Evolutionary conservation across 2,797 vertebrate species (phyloP), one percentile per base, ranked within the genome.

Genomic region (Discoglossus pictus): DNA sequence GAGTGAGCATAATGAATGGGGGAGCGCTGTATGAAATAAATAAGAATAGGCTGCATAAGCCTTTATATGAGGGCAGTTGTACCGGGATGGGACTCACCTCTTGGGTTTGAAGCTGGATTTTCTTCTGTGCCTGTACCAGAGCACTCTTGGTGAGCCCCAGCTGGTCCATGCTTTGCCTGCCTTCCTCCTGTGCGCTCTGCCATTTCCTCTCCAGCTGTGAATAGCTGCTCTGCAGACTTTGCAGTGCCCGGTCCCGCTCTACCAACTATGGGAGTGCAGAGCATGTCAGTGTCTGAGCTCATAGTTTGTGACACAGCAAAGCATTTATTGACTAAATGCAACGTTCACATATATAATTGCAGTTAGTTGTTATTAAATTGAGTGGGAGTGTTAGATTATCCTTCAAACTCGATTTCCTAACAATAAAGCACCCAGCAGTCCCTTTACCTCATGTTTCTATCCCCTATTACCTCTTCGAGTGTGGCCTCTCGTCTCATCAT

Each of bases 121-220:
- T 27, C 38, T 77, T 39, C 50, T 75, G 75, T 23, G 65, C 34
- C 31, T 7, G 7, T 1, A n/a, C 73, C 12, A 73, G 50, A n/a
- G 71, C 62, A 36, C 4, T 27, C 13, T 46, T 3, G 10, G 47
- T 11, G 6, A 56, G 2, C 15, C 80, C 76, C 34, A 80, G 61
- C 21, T 78, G 77, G 0, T 61, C 0, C 1, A 13, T 11, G 10
- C 11, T 59, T 24, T 43, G 48, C 2, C 24, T 43, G 17, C 84
- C 11, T 27, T 82, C 73, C 25, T 40, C 31, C 34, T 55, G 78
- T 34, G 82, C 68, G 16, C 17, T 62, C 46, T 64, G 65, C 7
- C 70, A 75, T 16, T 75, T 76, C 1, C 75, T 77, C 39, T 85
- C 78, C 36, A 78, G 43, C 15, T 67, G 72, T 11, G 43, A 65